These are phyloP conservation scores for Burhinus bistriatus DNA, from an alignment of 2,113 vertebrate species.

Conservation along the genomic window DNA sequence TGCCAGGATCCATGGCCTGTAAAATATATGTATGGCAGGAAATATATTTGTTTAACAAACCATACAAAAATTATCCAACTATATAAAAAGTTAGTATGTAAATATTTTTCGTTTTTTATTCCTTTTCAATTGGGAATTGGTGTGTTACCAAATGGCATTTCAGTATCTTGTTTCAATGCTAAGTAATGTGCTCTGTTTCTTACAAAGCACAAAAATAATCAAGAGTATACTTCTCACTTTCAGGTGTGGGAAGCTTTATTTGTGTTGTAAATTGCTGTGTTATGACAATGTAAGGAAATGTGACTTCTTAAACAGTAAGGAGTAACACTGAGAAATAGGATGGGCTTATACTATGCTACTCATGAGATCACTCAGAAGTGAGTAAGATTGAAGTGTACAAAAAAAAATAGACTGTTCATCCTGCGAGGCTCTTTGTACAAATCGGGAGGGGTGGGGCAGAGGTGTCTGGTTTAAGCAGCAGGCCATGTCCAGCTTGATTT, in stretches of 20 bases:
- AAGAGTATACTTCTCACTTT: background rate
- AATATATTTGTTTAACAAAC: background rate
- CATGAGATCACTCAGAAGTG: background rate
- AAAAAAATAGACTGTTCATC: background rate
- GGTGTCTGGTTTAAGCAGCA: background rate
- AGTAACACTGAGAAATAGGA: background rate
- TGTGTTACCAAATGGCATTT: background rate
- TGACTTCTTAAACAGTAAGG: background rate
- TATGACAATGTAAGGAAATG: background rate
- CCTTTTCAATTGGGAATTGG: background rate
- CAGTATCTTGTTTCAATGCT: background rate
- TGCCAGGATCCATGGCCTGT: background rate
- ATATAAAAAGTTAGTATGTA: background rate
- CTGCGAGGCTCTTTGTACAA: background rate
- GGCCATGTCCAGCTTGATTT: accelerated
- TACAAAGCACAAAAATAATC: background rate
- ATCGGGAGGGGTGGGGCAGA: background rate
- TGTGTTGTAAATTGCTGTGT: background rate
- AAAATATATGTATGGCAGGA: background rate
- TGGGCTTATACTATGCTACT: background rate
- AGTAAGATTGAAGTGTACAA: background rate
- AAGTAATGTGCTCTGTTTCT: background rate
- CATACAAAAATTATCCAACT: background rate
- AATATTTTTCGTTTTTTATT: background rate
- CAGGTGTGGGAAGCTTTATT: background rate